These are phyloP conservation scores for Mormyrops attenuatus DNA, from an alignment of 2,797 vertebrate species.

Conservation along the genomic window DNA sequence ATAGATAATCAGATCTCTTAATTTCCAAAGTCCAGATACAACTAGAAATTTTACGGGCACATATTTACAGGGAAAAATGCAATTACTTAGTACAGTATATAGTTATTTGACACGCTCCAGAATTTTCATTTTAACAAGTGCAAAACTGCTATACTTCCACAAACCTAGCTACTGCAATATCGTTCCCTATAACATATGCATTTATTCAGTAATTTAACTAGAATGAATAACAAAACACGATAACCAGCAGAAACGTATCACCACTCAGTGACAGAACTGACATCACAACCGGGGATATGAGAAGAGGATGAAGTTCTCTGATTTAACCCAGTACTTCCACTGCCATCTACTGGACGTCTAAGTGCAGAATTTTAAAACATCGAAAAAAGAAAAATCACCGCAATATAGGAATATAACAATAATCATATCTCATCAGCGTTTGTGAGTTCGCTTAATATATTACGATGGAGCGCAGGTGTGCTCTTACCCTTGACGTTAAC, in stretches of 20 bases:
- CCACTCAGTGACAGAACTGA: background rate
- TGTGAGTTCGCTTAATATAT: background rate
- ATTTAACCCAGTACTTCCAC: constrained; percentile 15
- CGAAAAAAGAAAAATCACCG: background rate
- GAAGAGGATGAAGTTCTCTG: background rate
- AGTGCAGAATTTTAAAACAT: background rate
- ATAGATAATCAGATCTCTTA: background rate
- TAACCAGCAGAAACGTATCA: background rate
- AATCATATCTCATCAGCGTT: background rate
- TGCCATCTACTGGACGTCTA: constrained; percentile 38
- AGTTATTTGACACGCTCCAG: background rate
- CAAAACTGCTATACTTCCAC: background rate
- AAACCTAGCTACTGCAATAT: background rate
- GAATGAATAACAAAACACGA: background rate
- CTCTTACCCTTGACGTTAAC: background rate
- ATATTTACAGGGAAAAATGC: background rate
- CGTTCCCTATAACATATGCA: background rate
- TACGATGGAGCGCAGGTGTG: background rate
- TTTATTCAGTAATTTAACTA: background rate
- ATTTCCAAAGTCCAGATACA: background rate
- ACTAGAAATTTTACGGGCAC: background rate
- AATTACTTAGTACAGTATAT: background rate
- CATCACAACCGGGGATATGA: background rate
- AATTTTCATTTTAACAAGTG: background rate
- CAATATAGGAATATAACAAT: background rate